Conservation (phyloP, 2,113 vertebrate genomes). For the Australoheros scitulus region DNA sequence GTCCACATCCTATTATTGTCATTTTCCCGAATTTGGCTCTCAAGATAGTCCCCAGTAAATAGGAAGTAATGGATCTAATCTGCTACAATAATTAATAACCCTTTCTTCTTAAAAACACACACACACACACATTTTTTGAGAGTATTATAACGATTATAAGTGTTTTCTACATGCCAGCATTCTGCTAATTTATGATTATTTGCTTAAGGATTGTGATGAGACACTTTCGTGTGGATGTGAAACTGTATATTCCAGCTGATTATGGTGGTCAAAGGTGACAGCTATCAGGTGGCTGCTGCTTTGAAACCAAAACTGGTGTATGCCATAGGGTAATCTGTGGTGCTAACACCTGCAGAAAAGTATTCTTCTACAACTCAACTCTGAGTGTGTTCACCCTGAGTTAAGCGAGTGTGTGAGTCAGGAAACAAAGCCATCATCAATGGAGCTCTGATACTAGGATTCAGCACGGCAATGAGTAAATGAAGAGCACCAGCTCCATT, state of each 20-base stretch:
- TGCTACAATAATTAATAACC: not conserved
- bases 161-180: not conserved
- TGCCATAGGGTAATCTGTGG: not conserved
- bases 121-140: not conserved
- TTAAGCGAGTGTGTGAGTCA: no score
- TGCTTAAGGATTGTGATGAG: not conserved
- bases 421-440: no score
- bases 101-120: no score
- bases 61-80: not conserved
- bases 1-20: not conserved
- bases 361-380: no score
- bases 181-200: not conserved
- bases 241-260: not conserved
- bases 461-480: no score
- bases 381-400: no score
- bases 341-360: not conserved
- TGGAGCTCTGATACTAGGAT: no score
- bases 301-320: not conserved
- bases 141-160: not conserved
- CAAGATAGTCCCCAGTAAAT: not conserved
- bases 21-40: not conserved
- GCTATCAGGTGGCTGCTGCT: not conserved
- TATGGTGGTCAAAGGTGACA: not conserved
- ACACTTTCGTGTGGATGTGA: not conserved
- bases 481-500: no score